Conservation (phyloP, 2,113 vertebrate genomes). For the Paraplagusia blochii region DNA sequence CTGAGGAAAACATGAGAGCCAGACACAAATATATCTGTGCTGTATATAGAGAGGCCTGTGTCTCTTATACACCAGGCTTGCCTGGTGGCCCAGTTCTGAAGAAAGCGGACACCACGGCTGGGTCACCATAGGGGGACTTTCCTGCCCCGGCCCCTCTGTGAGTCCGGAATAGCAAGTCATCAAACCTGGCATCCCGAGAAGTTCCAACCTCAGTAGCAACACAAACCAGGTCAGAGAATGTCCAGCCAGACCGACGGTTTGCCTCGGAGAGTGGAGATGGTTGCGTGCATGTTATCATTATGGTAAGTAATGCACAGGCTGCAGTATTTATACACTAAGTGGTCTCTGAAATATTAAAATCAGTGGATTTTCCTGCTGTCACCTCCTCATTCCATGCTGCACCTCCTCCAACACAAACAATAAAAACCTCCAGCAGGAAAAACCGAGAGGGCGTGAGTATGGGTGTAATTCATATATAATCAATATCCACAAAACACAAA, state of each 20-base stretch:
- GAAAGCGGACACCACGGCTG: slow-evolving; percentile 62
- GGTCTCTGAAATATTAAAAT: slow-evolving; percentile 14
- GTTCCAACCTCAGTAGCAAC: slow-evolving; percentile 23
- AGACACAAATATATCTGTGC: slow-evolving; percentile 52
- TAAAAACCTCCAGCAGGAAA: slow-evolving; percentile 6
- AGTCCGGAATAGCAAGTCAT: slow-evolving; percentile 65
- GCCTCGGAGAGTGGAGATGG: slow-evolving; percentile 21
- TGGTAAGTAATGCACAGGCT: slow-evolving; percentile 18
- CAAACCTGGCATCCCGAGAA: slow-evolving; percentile 50
- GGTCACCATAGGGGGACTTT: slow-evolving; percentile 66
- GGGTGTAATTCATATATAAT: slow-evolving; percentile 33
- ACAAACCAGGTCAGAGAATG: slow-evolving; percentile 35
- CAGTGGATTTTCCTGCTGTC: slow-evolving; percentile 14
- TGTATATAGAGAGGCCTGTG: slow-evolving; percentile 47
- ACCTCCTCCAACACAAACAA: slow-evolving; percentile 11
- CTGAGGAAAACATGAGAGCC: slow-evolving; percentile 41
- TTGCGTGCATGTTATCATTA: slow-evolving; percentile 12
- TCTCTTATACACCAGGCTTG: slow-evolving; percentile 23
- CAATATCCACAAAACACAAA: slow-evolving; percentile 16
- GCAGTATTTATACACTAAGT: slow-evolving; percentile 35
- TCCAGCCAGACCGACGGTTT: slow-evolving; percentile 16
- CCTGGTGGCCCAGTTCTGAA: slow-evolving; percentile 40
- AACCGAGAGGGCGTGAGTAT: neutral
- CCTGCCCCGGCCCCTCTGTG: slow-evolving; percentile 43
- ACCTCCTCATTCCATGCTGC: slow-evolving; percentile 2